A percentile compares a stretch with the other conserved stretches of the same genome.
These are phyloP conservation scores for Drosophila bipectinata DNA, from an alignment of 1,140 invertebrate genomes.

Conservation along the genomic window DNA sequence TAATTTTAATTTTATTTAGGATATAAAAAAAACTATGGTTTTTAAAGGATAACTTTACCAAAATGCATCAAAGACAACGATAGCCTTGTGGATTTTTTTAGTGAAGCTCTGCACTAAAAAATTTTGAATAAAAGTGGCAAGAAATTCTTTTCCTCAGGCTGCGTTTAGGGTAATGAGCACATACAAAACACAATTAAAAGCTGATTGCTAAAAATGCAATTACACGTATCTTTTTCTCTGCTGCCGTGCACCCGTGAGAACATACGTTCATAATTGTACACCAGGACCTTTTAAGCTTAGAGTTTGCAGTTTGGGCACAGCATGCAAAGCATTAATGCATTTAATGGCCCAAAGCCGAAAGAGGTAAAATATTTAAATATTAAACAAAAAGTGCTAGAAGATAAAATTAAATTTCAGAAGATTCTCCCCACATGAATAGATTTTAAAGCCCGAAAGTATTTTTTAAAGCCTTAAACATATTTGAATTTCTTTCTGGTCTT, in stretches of 20 bases:
- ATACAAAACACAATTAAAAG: slow-evolving; percentile 81
- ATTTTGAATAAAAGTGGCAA: background rate
- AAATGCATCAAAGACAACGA: too few relatives aligned
- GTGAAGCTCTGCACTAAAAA: background rate
- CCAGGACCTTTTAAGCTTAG: slow-evolving; percentile 32
- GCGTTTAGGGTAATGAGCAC: slow-evolving; percentile 80
- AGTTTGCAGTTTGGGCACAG: slow-evolving; percentile 45
- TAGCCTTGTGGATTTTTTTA: too few relatives aligned
- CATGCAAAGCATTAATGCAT: slow-evolving; percentile 63
- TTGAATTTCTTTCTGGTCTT: background rate
- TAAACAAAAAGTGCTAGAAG: slow-evolving; percentile 21
- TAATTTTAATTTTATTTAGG: too few relatives aligned
- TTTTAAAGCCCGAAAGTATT: background rate
- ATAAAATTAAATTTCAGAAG: background rate
- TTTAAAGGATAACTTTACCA: too few relatives aligned
- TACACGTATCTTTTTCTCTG: slow-evolving; percentile 54
- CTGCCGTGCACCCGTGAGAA: slow-evolving; percentile 12
- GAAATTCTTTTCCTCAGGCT: slow-evolving; percentile 10
- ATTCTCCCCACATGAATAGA: background rate
- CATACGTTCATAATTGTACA: slow-evolving; percentile 30
- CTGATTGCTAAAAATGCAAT: slow-evolving; percentile 79
- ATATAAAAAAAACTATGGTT: too few relatives aligned
- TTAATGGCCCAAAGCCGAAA: slow-evolving; percentile 63
- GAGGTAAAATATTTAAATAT: slow-evolving; percentile 25
- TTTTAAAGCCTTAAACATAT: background rate